Evolutionary conservation across 2,888 invertebrate genomes (phyloP).

Genomic region (Volucella bombylans): DNA sequence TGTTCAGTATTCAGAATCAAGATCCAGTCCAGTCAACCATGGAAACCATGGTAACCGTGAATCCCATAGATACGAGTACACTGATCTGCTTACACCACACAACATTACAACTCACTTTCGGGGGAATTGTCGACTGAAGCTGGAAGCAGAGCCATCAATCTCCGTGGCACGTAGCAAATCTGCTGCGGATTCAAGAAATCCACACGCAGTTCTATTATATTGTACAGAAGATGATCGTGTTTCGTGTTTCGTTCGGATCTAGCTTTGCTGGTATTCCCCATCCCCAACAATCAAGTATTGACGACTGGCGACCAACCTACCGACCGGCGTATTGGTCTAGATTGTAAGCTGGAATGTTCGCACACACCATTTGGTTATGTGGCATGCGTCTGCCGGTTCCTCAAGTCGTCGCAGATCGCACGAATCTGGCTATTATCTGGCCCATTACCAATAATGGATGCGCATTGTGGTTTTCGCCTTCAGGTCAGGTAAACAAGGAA

Average conservation of each 20-base stretch:
- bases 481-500: slow-evolving; percentile 71
- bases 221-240: slow-evolving; percentile 1
- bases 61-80: too few relatives aligned
- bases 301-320: too few relatives aligned
- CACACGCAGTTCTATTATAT: slow-evolving; percentile 20
- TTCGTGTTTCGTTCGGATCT: slow-evolving; percentile 30
- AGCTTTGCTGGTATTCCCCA: slow-evolving; percentile 60
- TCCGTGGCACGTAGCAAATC: slow-evolving; percentile 54
- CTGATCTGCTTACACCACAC: not conserved
- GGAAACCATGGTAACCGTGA: too few relatives aligned
- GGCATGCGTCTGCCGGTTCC: slow-evolving; percentile 61
- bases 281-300: not conserved
- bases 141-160: slow-evolving; percentile 48
- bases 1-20: too few relatives aligned
- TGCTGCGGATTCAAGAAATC: slow-evolving; percentile 38
- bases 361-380: slow-evolving; percentile 12
- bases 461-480: slow-evolving; percentile 70
- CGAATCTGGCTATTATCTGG: slow-evolving; percentile 68
- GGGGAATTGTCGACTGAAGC: slow-evolving; percentile 30
- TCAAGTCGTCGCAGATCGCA: slow-evolving; percentile 30
- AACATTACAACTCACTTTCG: slow-evolving; percentile 59
- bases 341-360: slow-evolving; percentile 61
- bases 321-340: slow-evolving; percentile 52
- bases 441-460: slow-evolving; percentile 70
- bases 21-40: too few relatives aligned